phyloP scores from a whole-genome alignment of 2,113 vertebrate species.

The Charadrius vociferus region DNA sequence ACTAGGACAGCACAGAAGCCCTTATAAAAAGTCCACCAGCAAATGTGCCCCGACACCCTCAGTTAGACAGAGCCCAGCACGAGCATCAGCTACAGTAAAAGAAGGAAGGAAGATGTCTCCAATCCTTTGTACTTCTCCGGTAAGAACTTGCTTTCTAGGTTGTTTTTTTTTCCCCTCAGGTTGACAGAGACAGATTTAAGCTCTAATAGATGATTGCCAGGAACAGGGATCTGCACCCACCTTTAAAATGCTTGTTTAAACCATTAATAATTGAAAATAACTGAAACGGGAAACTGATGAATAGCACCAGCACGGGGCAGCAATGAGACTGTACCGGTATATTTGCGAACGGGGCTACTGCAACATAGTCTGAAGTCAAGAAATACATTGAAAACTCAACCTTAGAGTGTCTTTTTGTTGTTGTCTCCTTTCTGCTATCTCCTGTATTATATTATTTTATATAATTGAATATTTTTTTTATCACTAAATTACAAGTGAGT shows the following conservation, averaged over 20 bases:
- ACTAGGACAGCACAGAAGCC: conserved; percentile 3
- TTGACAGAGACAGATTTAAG: not conserved
- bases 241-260: not conserved
- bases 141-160: not conserved
- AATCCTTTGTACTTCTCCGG: not conserved
- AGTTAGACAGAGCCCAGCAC: not conserved
- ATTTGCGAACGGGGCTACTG: not conserved
- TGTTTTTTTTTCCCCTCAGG: accelerated
- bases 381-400: not conserved
- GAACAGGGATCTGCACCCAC: not conserved
- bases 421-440: not conserved
- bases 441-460: not conserved
- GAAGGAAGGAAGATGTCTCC: not conserved
- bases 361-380: not conserved
- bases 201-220: not conserved
- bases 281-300: not conserved
- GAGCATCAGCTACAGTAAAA: not conserved
- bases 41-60: not conserved
- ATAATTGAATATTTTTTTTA: not conserved
- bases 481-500: not conserved
- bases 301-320: not conserved
- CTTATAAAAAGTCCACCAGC: conserved; percentile 49
- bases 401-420: not conserved
- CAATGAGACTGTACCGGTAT: accelerated
- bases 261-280: not conserved